A percentile compares a stretch with the other conserved stretches of the same genome.
phyloP scores from a whole-genome alignment of 2,113 vertebrate genomes.

The Antechinus flavipes region DNA sequence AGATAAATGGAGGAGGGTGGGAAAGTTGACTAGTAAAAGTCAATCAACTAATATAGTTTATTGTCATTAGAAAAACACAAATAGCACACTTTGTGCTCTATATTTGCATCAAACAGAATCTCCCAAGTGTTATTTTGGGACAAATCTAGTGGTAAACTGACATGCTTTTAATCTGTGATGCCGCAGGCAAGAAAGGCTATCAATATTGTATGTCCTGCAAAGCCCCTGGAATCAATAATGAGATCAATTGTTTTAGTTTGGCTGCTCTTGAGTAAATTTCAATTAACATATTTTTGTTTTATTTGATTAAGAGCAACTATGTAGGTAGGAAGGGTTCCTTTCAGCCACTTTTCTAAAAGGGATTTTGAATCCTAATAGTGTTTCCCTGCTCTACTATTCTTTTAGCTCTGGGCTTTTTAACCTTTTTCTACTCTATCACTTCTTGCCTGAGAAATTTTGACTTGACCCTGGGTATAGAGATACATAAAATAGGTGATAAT shows the following conservation, averaged over 20 bases:
- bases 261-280: background rate
- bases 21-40: background rate
- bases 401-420: background rate
- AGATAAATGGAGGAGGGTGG: background rate
- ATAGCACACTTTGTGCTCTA: background rate
- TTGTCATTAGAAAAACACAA: background rate
- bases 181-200: background rate
- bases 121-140: background rate
- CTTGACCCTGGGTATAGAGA: too few relatives aligned
- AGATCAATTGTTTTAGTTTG: background rate
- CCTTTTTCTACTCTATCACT: too few relatives aligned
- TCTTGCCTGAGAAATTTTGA: too few relatives aligned
- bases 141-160: background rate
- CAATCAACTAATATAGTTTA: background rate
- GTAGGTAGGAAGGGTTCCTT: background rate
- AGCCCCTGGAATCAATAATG: background rate
- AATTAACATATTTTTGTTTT: background rate
- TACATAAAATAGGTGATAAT: too few relatives aligned
- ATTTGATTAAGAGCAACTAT: background rate
- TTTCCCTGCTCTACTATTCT: background rate
- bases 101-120: background rate
- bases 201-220: background rate
- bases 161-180: background rate
- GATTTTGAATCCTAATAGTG: background rate
- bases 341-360: background rate